These are phyloP conservation scores for Horisme vitalbata DNA, from an alignment of 2,888 invertebrate genomes.

Conservation along the genomic window DNA sequence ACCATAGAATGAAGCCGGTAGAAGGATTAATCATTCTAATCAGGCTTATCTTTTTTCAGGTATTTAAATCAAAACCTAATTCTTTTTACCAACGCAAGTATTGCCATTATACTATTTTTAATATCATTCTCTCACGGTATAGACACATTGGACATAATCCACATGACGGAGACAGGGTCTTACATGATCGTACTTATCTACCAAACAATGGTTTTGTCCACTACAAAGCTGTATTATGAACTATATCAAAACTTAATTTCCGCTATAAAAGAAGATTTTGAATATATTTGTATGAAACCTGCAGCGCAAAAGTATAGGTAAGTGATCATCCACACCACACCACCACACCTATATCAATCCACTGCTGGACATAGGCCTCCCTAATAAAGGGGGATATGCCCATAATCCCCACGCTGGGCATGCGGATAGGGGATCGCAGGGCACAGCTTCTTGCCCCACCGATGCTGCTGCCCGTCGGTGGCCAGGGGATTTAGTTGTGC, in stretches of 20 bases:
- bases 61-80: neutral
- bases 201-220: conserved; percentile 44
- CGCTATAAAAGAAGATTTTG: conserved; percentile 51
- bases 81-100: neutral
- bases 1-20: no score
- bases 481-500: no score
- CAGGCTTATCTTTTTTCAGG: neutral
- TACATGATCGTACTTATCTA: conserved; percentile 52
- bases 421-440: no score
- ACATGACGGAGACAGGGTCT: conserved; percentile 47
- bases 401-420: no score
- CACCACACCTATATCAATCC: no score
- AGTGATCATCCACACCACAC: neutral
- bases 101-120: neutral
- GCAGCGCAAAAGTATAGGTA: conserved; percentile 50
- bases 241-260: conserved; percentile 46
- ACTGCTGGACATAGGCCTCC: no score
- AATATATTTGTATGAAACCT: conserved; percentile 43
- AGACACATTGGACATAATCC: neutral
- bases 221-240: conserved; percentile 42
- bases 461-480: no score
- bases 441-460: no score
- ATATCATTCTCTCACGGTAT: neutral
- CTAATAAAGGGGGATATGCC: no score
- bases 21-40: no score